phyloP scores from a whole-genome alignment of 1,140 invertebrate genomes.

The Penaeus japonicus region DNA sequence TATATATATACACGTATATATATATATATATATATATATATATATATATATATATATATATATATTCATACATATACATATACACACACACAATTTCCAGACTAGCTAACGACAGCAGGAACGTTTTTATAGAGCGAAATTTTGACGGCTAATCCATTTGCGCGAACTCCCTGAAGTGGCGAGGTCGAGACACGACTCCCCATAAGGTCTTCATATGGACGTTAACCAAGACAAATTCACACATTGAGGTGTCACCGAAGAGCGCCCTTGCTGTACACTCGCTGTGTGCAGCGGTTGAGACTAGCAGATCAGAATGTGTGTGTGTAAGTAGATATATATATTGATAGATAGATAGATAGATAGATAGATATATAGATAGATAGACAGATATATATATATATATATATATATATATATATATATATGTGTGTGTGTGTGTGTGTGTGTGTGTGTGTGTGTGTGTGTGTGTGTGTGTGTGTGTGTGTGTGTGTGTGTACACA shows the following conservation, averaged over 20 bases:
- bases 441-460: background rate
- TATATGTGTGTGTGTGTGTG: background rate
- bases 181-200: background rate
- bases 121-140: background rate
- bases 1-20: no score
- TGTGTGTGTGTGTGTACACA: background rate
- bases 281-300: no score
- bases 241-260: slow-evolving; percentile 33
- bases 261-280: no score
- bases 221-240: slow-evolving; percentile 36
- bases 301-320: no score
- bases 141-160: background rate
- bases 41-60: no score
- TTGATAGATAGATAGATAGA: background rate
- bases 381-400: background rate
- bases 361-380: background rate
- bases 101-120: no score
- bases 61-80: no score
- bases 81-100: no score
- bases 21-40: no score
- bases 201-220: background rate
- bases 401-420: background rate
- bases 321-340: no score
- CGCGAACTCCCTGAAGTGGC: background rate
- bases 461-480: background rate